Percentiles rank a stretch among this genome's conserved stretches.
Conservation (phyloP, 2,888 invertebrate species). For the Bedellia somnulentella region DNA sequence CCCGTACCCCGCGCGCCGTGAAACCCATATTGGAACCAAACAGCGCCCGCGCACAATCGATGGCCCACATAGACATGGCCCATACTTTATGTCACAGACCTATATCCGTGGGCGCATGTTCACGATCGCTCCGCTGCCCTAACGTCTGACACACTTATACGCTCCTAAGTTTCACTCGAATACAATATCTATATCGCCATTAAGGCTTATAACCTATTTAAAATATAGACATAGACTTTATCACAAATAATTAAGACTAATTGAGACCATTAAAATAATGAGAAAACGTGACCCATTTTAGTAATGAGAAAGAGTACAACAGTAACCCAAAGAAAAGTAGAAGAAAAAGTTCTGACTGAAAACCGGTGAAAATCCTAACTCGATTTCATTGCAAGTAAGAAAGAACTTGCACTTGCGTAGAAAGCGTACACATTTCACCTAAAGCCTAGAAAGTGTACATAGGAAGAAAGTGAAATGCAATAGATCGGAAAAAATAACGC, state of each 20-base stretch:
- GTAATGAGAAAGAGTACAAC: too few species aligned
- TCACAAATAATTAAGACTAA: too few species aligned
- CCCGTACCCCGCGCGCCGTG: too few species aligned
- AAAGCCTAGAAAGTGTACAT: slow-evolving; percentile 55
- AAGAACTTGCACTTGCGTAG: slow-evolving; percentile 57
- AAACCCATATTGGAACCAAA: too few species aligned
- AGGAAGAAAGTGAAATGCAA: slow-evolving; percentile 57
- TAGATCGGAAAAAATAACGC: slow-evolving; percentile 32
- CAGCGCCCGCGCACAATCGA: too few species aligned
- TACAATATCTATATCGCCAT: too few species aligned
- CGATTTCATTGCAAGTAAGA: slow-evolving; percentile 46
- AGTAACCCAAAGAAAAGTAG: too few species aligned
- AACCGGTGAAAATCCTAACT: slow-evolving; percentile 22
- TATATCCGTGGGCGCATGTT: slow-evolving; percentile 52
- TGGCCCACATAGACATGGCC: slow-evolving; percentile 50
- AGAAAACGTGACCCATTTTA: too few species aligned
- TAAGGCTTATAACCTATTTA: too few species aligned
- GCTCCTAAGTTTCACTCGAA: slow-evolving; percentile 46
- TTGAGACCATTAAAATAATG: too few species aligned
- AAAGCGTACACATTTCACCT: slow-evolving; percentile 56
- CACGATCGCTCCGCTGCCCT: slow-evolving; percentile 23
- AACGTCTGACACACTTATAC: slow-evolving; percentile 44
- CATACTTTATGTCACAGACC: slow-evolving; percentile 49
- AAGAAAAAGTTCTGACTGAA: too few species aligned
- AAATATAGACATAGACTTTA: too few species aligned